These are phyloP conservation scores for Clitarchus hookeri DNA, from an alignment of 2,888 invertebrate genomes.

Conservation along the genomic window DNA sequence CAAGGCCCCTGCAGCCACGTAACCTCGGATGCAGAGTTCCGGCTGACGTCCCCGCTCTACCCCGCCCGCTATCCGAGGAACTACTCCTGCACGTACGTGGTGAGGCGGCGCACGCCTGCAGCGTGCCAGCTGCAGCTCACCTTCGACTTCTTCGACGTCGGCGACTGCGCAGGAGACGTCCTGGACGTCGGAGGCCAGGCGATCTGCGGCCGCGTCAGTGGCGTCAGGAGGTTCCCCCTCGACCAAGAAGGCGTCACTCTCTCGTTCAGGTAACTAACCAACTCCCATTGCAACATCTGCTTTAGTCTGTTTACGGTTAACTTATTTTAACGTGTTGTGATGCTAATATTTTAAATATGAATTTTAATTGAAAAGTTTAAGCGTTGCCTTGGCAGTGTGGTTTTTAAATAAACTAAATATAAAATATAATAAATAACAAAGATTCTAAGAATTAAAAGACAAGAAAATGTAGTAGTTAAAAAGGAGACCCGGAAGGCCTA, in stretches of 20 bases:
- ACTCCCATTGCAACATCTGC: no score
- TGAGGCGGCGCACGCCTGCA: background rate
- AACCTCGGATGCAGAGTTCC: background rate
- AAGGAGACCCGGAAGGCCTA: no score
- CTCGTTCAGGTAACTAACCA: background rate
- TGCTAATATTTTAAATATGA: no score
- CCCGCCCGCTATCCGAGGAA: background rate
- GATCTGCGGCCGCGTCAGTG: background rate
- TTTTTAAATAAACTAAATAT: no score
- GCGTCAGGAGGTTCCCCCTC: background rate
- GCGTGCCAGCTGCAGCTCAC: background rate
- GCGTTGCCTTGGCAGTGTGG: no score
- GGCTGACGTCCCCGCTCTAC: background rate
- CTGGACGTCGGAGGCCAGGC: background rate
- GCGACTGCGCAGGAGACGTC: background rate
- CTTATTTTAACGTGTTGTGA: no score
- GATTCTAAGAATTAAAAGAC: no score
- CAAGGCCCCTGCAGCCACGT: background rate
- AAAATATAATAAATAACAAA: no score
- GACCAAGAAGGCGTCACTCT: background rate
- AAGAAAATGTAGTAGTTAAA: no score
- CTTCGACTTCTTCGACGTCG: conserved; percentile 5
- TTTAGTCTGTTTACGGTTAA: no score
- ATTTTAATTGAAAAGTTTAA: no score
- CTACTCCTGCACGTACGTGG: background rate